A percentile compares a stretch with the other conserved stretches of the same genome.
Evolutionary conservation across 2,113 vertebrate genomes (phyloP).

Genomic region (Willisornis vidua): DNA sequence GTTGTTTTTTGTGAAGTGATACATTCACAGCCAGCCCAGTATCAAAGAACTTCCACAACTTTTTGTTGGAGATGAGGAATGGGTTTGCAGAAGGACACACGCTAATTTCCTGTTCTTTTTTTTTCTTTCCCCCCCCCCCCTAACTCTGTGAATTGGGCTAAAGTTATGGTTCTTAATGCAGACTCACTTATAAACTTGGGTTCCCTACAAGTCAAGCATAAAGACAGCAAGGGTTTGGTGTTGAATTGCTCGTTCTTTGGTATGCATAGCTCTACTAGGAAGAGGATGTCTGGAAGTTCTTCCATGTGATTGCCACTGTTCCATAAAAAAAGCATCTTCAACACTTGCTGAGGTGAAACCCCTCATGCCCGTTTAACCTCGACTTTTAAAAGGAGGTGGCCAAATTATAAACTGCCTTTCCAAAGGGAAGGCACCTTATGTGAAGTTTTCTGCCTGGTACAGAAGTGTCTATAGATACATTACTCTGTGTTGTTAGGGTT

Average conservation of each 20-base stretch:
- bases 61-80: not conserved
- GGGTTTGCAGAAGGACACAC: not conserved
- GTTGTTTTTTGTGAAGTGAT: not conserved
- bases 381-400: not conserved
- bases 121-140: rapidly evolving
- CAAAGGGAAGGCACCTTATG: not conserved
- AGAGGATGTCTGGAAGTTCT: not conserved
- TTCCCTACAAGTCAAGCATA: not conserved
- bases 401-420: not conserved
- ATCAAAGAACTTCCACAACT: not conserved
- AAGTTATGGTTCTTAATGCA: not conserved
- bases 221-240: not conserved
- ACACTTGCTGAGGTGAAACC: not conserved
- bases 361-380: not conserved
- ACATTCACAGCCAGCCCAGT: not conserved
- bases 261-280: not conserved
- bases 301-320: not conserved
- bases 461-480: rapidly evolving
- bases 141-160: not conserved
- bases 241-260: not conserved
- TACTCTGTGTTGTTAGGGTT: not conserved
- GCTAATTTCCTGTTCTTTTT: not conserved
- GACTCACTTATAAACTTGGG: not conserved
- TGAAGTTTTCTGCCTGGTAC: not conserved
- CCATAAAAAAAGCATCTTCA: not conserved